Percentiles rank a stretch among this genome's conserved stretches.
phyloP scores from a whole-genome alignment of 2,113 vertebrate species.

The Trochalopteron elliotii region DNA sequence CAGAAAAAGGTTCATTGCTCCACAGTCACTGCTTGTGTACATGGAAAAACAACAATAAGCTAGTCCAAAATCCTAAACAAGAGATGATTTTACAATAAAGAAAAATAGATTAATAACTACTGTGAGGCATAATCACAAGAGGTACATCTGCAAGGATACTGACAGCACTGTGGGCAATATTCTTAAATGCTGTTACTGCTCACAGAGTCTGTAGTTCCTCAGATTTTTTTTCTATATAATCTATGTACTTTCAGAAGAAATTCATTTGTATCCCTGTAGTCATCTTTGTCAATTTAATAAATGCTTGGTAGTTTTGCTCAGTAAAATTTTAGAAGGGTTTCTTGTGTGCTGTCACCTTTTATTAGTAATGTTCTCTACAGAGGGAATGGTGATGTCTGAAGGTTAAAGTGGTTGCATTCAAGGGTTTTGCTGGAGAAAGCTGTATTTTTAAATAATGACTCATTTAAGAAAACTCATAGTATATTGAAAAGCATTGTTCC shows the following conservation, averaged over 20 bases:
- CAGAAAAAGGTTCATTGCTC: background rate
- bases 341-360: constrained; percentile 3
- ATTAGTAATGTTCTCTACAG: background rate
- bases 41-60: background rate
- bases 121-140: background rate
- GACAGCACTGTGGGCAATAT: background rate
- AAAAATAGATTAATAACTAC: background rate
- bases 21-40: background rate
- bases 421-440: background rate
- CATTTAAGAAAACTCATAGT: constrained; percentile 1
- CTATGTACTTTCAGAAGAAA: background rate
- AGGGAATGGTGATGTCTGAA: background rate
- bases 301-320: background rate
- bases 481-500: background rate
- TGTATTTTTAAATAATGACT: background rate
- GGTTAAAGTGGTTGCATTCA: background rate
- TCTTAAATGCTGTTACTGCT: background rate
- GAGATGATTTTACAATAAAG: background rate
- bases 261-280: background rate
- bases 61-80: background rate
- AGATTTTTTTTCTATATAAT: background rate
- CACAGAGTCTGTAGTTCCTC: background rate
- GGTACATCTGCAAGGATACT: background rate
- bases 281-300: constrained; percentile 18
- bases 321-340: constrained; percentile 12